Evolutionary conservation across 2,888 invertebrate genomes (phyloP), one percentile per base, ranked within the genome.

Genomic region (Erebia aethiops): DNA sequence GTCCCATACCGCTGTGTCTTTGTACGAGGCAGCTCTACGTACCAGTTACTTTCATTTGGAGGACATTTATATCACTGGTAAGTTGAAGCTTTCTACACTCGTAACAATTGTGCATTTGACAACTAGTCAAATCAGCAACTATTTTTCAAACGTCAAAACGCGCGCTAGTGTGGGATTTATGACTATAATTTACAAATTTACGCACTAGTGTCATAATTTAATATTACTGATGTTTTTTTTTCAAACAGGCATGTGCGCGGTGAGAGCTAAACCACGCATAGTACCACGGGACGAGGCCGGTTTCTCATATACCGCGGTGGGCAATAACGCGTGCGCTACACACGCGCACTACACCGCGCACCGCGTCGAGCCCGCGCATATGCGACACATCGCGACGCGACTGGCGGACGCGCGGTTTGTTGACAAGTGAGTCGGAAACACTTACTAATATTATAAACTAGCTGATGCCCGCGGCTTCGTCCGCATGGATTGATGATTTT

Each of bases 61-160:
- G 84, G 97, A 97, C 82, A 95, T 97, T 21, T 97, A 95, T 80
- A 94, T 97, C 69, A 97, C 97, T n/a, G 97, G 97, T 91, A 76
- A 84, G 77, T 72, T 1, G 11, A 13, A 10, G 16, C 41, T 26
- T n/a, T 26, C 51, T 18, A 10, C 51, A n/a, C n/a, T 51, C 51
- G 51, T 8, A n/a, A 43, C 13, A 46, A 46, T 13, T 46, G 11
- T 1, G 9, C 11, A 43, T 11, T 43, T 46, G 11, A 13, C 13
- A 11, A 43, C 7, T 35, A 35, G 35, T 35, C 35, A 35, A 35
- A 35, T 35, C 35, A 35, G 7, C 35, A 7, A 35, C 35, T 35
- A n/a, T 35, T 35, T 35, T 35, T 35, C 7, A 35, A 35, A 35
- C 35, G 35, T 35, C 35, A 35, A 5, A 35, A 35, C 35, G 35